These are phyloP conservation scores for Hemicrepidius hirtus DNA, from an alignment of 2,888 invertebrate species.

Conservation along the genomic window DNA sequence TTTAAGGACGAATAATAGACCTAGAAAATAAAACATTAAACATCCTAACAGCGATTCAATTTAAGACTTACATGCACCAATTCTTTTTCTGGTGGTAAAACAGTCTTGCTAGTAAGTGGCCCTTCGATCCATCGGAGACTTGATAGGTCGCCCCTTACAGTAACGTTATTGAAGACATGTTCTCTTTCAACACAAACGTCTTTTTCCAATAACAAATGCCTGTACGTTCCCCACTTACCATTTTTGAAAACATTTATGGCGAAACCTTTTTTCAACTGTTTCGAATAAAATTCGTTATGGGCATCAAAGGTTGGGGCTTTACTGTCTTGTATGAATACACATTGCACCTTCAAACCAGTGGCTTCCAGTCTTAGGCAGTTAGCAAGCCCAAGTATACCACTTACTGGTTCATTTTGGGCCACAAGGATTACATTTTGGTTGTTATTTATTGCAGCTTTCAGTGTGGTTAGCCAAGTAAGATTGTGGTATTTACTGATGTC, in stretches of 20 bases:
- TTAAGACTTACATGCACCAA: slow-evolving; percentile 53
- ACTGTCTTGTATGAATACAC: slow-evolving; percentile 77
- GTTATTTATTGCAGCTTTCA: slow-evolving; percentile 65
- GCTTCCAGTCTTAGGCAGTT: slow-evolving; percentile 89
- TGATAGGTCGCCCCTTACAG: slow-evolving; percentile 89
- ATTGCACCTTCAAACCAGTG: slow-evolving; percentile 74
- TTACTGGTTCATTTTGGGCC: slow-evolving; percentile 79
- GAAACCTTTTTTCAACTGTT: slow-evolving; percentile 83
- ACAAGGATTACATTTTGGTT: slow-evolving; percentile 74
- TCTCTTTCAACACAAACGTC: slow-evolving; percentile 72
- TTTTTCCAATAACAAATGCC: slow-evolving; percentile 83
- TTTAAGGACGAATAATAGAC: slow-evolving; percentile 89
- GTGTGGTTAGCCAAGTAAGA: slow-evolving; percentile 75
- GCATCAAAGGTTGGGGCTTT: slow-evolving; percentile 81
- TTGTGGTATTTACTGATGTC: slow-evolving; percentile 70
- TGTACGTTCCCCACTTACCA: slow-evolving; percentile 79
- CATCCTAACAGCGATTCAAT: not conserved
- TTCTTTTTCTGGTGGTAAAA: slow-evolving; percentile 55
- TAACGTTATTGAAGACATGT: slow-evolving; percentile 86
- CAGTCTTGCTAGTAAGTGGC: slow-evolving; percentile 64
- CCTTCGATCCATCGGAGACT: slow-evolving; percentile 91
- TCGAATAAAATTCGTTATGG: slow-evolving; percentile 78
- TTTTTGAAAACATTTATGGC: slow-evolving; percentile 85
- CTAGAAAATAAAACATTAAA: slow-evolving; percentile 70
- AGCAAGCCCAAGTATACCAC: slow-evolving; percentile 90